A percentile compares a stretch with the other conserved stretches of the same genome.
Conservation (phyloP, 1,140 invertebrate species). For the Heliconius himera region DNA sequence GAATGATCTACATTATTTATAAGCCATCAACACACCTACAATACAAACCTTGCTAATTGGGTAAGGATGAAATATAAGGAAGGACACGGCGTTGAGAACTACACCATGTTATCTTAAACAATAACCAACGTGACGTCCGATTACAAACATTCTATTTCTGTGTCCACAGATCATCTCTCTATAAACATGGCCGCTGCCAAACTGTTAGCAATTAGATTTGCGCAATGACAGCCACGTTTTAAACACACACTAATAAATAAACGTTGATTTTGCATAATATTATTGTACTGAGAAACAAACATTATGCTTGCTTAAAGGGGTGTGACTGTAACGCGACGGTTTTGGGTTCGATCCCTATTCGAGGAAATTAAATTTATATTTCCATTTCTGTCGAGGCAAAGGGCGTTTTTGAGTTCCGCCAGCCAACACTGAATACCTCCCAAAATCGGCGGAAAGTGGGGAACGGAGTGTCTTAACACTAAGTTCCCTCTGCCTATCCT, state of each 20-base stretch:
- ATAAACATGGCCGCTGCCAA: background rate
- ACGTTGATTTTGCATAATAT: background rate
- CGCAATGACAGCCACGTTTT: background rate
- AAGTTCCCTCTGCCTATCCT: too few relatives aligned
- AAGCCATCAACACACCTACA: too few relatives aligned
- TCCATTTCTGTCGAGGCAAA: too few relatives aligned
- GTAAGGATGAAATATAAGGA: background rate
- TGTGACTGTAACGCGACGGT: too few relatives aligned
- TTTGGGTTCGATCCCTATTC: too few relatives aligned
- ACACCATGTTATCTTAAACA: background rate
- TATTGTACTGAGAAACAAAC: too few relatives aligned
- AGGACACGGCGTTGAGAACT: background rate
- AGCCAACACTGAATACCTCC: too few relatives aligned
- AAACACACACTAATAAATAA: background rate
- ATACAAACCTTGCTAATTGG: background rate
- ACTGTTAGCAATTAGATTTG: background rate
- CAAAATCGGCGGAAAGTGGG: too few relatives aligned
- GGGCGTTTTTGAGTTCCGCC: too few relatives aligned
- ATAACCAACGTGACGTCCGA: conserved; percentile 3
- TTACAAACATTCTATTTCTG: conserved; percentile 22
- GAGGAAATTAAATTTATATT: too few relatives aligned
- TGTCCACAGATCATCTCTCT: conserved; percentile 14
- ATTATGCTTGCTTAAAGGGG: too few relatives aligned
- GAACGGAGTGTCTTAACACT: too few relatives aligned
- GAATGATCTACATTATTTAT: background rate